Evolutionary conservation across 1,140 invertebrate species (phyloP).

Genomic region (Drosophila repletoides): DNA sequence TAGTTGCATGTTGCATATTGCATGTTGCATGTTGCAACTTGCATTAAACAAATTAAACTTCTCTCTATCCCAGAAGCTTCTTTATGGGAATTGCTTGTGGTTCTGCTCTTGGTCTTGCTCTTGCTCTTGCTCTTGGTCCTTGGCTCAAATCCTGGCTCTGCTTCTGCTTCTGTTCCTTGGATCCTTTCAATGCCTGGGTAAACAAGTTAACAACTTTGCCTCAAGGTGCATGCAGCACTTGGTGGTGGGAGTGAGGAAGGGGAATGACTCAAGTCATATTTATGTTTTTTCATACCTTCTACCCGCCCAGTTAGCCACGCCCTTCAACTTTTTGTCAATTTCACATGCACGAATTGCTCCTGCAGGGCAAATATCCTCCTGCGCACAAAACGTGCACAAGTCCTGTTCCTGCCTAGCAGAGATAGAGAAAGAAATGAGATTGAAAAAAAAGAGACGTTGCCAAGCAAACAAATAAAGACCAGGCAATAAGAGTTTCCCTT

Average conservation of each 20-base stretch:
- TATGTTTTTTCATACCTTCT: conserved; percentile 32
- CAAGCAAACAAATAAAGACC: conserved; percentile 17
- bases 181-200: conserved; percentile 35
- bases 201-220: conserved; percentile 49
- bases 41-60: conserved; percentile 57
- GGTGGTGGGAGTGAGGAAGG: too few species aligned
- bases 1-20: conserved; percentile 45
- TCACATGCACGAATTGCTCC: conserved; percentile 36
- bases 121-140: not conserved
- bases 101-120: not conserved
- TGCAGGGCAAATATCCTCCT: conserved; percentile 42
- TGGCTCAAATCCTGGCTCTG: not conserved
- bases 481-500: conserved; percentile 10
- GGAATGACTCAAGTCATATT: conserved; percentile 35
- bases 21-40: conserved; percentile 48
- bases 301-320: conserved; percentile 17
- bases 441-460: not conserved
- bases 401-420: conserved; percentile 8
- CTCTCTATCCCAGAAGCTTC: not conserved
- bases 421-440: not conserved
- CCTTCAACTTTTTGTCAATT: conserved; percentile 49
- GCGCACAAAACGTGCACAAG: conserved; percentile 35
- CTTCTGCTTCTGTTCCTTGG: not conserved
- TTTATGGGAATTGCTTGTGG: conserved; percentile 22
- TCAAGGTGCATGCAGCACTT: conserved; percentile 30